Percentiles rank a stretch among this genome's conserved stretches.
Conservation (phyloP, 2,113 vertebrate genomes). For the Alaudala cheleensis region DNA sequence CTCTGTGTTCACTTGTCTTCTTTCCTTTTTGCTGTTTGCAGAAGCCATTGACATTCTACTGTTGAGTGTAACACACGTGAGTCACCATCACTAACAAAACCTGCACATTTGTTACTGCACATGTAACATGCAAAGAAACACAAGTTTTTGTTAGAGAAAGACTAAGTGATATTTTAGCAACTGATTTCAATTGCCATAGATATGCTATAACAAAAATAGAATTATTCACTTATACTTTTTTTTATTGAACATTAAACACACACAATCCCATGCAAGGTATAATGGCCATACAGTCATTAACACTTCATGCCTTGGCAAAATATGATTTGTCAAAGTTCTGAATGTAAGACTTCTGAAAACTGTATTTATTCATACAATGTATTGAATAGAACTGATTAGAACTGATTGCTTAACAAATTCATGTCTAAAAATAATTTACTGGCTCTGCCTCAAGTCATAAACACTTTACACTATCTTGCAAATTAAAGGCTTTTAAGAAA, state of each 20-base stretch:
- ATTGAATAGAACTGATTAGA: not conserved
- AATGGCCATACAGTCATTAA: not conserved
- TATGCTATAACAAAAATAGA: not conserved
- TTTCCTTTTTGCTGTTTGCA: not conserved
- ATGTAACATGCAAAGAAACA: not conserved
- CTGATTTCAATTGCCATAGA: not conserved
- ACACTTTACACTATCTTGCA: not conserved
- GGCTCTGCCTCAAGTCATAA: not conserved
- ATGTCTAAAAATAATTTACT: conserved; percentile 2
- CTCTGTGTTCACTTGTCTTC: not conserved
- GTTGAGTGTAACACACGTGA: not conserved
- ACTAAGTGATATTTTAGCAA: not conserved
- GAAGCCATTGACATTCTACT: not conserved
- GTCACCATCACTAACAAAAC: not conserved
- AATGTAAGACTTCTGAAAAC: not conserved
- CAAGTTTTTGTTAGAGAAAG: not conserved
- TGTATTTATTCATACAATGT: not conserved
- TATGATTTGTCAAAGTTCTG: not conserved
- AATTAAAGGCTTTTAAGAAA: not conserved
- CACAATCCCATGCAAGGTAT: fast-evolving
- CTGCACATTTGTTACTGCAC: not conserved
- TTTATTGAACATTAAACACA: not conserved
- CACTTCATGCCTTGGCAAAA: not conserved
- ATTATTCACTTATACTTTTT: not conserved
- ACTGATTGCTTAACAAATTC: not conserved